Conservation (phyloP, 1,140 invertebrate species). For the Mercenaria mercenaria region DNA sequence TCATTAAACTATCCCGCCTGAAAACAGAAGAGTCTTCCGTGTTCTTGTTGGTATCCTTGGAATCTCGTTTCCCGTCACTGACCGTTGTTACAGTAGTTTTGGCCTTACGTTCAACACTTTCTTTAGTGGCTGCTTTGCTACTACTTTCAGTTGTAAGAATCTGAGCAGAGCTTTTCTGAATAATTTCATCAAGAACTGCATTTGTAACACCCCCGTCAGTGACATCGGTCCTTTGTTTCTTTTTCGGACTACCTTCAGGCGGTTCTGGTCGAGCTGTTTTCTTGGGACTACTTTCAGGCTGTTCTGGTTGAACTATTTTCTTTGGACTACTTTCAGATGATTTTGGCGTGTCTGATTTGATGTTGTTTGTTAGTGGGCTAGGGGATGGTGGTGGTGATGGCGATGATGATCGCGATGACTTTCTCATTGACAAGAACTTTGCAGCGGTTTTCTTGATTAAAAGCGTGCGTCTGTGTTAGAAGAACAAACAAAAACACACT, state of each 20-base stretch:
- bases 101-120: background rate
- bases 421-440: conserved; percentile 20
- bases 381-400: conserved; percentile 1
- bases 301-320: background rate
- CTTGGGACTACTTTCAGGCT: background rate
- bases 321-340: background rate
- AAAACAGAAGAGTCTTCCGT: conserved; percentile 24
- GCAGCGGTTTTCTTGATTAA: conserved; percentile 49
- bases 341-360: background rate
- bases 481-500: conserved; percentile 35
- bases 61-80: background rate
- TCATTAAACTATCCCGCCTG: conserved; percentile 74
- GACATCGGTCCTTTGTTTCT: conserved; percentile 14
- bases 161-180: background rate
- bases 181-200: background rate
- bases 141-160: background rate
- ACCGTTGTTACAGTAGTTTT: background rate
- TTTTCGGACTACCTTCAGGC: conserved; percentile 36
- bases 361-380: background rate
- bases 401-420: conserved; percentile 14
- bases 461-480: conserved; percentile 61
- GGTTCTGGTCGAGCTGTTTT: background rate
- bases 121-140: background rate
- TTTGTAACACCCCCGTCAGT: background rate
- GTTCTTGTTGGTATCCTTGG: background rate